These are phyloP conservation scores for Leptosomus discolor DNA, from an alignment of 2,113 vertebrate genomes.

Conservation along the genomic window DNA sequence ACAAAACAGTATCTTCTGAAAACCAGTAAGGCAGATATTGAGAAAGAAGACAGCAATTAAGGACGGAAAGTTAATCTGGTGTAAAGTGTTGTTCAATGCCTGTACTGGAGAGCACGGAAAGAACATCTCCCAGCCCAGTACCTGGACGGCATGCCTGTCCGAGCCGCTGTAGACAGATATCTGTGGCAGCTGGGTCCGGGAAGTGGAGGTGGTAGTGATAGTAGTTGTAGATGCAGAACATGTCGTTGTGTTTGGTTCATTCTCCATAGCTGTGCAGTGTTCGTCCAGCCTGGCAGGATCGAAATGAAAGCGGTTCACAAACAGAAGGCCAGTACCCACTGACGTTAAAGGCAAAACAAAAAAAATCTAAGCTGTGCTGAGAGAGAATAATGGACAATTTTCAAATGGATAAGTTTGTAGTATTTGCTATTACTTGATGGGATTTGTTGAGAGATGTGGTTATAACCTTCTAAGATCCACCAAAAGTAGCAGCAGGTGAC, in stretches of 20 bases:
- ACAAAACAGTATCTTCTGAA: not conserved
- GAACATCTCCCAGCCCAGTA: slow-evolving; percentile 35
- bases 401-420: not conserved
- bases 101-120: not conserved
- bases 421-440: not conserved
- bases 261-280: slow-evolving; percentile 74
- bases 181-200: slow-evolving; percentile 77
- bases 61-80: not conserved
- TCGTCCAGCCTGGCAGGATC: slow-evolving; percentile 54
- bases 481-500: not conserved
- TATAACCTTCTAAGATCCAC: not conserved
- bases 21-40: not conserved
- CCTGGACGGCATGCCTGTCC: slow-evolving; percentile 90
- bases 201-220: slow-evolving; percentile 68
- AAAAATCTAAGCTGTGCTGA: not conserved
- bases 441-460: not conserved
- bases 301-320: not conserved
- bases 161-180: slow-evolving; percentile 84
- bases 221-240: slow-evolving; percentile 77
- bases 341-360: not conserved
- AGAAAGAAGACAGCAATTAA: not conserved
- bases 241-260: slow-evolving; percentile 74
- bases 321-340: not conserved
- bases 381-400: not conserved
- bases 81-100: not conserved